phyloP scores from a whole-genome alignment of 2,113 vertebrate species.

The Ptilorrhoa leucosticta region DNA sequence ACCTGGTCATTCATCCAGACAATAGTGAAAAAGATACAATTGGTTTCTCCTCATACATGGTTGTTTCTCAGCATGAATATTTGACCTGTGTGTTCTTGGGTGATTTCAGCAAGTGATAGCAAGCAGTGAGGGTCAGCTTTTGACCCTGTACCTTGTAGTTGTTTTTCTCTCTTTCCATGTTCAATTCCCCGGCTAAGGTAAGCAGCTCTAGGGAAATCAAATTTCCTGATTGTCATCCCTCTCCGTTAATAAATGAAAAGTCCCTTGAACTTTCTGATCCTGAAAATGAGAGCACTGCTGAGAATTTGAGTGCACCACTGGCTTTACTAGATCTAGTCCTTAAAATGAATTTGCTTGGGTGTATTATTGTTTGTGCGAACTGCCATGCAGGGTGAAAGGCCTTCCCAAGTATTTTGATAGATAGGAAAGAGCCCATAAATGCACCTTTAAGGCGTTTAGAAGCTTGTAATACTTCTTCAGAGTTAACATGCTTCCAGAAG shows the following conservation, averaged over 20 bases:
- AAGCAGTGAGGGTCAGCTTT: neutral
- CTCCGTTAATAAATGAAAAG: neutral
- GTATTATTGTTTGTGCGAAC: neutral
- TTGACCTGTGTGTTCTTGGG: neutral
- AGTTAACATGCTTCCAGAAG: neutral
- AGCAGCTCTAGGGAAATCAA: neutral
- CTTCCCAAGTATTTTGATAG: neutral
- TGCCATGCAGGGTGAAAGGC: neutral
- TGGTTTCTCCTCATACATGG: neutral
- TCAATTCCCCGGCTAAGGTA: neutral
- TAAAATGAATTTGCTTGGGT: neutral
- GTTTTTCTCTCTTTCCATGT: neutral
- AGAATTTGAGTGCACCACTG: neutral
- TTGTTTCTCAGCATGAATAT: neutral
- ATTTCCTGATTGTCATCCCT: neutral
- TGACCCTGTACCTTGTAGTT: neutral
- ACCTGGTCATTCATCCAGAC: neutral
- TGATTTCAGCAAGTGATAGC: neutral
- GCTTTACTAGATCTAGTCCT: neutral
- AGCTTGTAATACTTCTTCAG: neutral
- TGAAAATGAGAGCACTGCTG: neutral
- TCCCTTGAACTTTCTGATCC: neutral
- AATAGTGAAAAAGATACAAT: neutral
- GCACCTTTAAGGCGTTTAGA: neutral
- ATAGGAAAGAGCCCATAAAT: neutral